phyloP scores from a whole-genome alignment of 1,140 invertebrate species.

The Conopomorpha cramerella region DNA sequence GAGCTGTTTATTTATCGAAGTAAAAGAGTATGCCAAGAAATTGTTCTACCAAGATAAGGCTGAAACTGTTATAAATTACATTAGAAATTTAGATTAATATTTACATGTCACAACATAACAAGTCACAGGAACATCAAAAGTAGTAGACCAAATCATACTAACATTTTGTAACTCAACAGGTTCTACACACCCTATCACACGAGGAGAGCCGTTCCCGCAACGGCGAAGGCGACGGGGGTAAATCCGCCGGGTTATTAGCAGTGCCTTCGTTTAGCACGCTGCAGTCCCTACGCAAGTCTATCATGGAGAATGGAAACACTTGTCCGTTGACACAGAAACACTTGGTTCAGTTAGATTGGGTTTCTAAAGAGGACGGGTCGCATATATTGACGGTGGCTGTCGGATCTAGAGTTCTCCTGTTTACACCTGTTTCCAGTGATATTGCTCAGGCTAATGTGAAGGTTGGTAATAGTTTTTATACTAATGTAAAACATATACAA shows the following conservation, averaged over 20 bases:
- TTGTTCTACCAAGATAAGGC: too few relatives aligned
- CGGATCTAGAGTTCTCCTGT: conserved; percentile 87
- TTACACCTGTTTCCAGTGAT: conserved; percentile 85
- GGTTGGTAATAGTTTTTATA: conserved; percentile 28
- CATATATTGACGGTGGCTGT: conserved; percentile 97
- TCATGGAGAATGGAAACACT: conserved; percentile 89
- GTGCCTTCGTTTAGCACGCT: conserved; percentile 93
- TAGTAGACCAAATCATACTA: too few relatives aligned
- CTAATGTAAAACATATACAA: too few relatives aligned
- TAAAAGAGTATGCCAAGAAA: too few relatives aligned
- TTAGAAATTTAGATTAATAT: too few relatives aligned
- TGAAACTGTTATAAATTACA: too few relatives aligned
- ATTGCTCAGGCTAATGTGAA: conserved; percentile 90
- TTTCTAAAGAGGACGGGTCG: conserved; percentile 97
- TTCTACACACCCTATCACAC: conserved; percentile 66
- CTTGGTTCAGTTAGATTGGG: conserved; percentile 96
- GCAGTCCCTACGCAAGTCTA: conserved; percentile 85
- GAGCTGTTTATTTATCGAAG: too few relatives aligned
- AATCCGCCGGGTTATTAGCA: conserved; percentile 72
- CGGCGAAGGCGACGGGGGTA: conserved; percentile 57
- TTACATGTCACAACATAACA: too few relatives aligned
- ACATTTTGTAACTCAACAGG: too few relatives aligned
- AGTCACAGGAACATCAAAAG: too few relatives aligned
- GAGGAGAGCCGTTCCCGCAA: conserved; percentile 63
- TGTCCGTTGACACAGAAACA: conserved; percentile 87